Conservation (phyloP, 2,113 vertebrate species). For the Hydrochoerus hydrochaeris region DNA sequence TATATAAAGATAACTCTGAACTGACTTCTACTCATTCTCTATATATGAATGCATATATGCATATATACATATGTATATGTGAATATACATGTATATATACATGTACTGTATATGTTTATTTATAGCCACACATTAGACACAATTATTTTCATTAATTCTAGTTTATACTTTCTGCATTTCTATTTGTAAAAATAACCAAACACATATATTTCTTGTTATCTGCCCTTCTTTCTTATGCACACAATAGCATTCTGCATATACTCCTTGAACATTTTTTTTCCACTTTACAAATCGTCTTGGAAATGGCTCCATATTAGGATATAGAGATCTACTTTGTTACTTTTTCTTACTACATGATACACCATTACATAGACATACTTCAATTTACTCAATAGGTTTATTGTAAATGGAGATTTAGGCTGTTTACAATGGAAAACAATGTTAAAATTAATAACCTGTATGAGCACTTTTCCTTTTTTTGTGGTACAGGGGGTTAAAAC, state of each 20-base stretch:
- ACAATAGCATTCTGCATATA: background rate
- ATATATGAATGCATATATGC: background rate
- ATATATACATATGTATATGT: background rate
- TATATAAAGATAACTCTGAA: background rate
- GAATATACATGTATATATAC: background rate
- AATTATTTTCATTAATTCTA: background rate
- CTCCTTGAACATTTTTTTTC: background rate
- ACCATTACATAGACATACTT: background rate
- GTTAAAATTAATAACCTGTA: background rate
- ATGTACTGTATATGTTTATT: background rate
- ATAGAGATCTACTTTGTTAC: background rate
- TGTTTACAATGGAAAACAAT: background rate
- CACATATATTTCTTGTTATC: background rate
- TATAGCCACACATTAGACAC: background rate
- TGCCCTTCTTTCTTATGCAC: background rate
- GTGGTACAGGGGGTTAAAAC: background rate
- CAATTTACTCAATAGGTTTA: background rate
- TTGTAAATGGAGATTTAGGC: background rate
- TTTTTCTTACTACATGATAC: background rate
- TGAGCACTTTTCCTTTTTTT: background rate
- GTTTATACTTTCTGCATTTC: background rate
- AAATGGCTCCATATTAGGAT: background rate
- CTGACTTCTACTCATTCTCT: background rate
- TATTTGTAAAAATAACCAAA: slow-evolving; percentile 43
- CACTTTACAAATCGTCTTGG: background rate